phyloP scores from a whole-genome alignment of 2,888 invertebrate genomes.

The Epistrophella euchroma region DNA sequence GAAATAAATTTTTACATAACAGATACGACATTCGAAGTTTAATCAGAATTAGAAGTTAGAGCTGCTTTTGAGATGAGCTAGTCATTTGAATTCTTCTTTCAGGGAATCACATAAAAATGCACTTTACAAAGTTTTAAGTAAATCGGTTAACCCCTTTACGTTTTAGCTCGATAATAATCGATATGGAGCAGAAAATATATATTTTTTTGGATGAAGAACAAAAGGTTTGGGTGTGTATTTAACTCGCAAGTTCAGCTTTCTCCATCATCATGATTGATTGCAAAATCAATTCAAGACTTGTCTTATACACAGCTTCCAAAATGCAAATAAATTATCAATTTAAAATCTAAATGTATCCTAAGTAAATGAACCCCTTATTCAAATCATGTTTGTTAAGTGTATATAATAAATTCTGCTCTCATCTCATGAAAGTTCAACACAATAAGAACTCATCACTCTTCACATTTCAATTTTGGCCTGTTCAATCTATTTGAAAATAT shows the following conservation, averaged over 20 bases:
- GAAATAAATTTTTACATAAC: no score
- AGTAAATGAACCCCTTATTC: constrained; percentile 3
- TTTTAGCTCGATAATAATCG: no score
- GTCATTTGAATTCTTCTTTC: no score
- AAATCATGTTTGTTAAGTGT: not conserved
- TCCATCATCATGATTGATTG: not conserved
- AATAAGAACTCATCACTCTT: not conserved
- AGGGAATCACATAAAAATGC: no score
- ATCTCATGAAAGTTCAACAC: constrained; percentile 1
- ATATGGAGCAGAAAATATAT: no score
- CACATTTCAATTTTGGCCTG: not conserved
- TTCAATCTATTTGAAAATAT: not conserved
- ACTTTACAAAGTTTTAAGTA: no score
- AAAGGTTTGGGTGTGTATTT: not conserved
- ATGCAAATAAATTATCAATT: not conserved
- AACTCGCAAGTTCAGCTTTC: not conserved
- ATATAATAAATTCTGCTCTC: not conserved
- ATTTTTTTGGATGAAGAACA: no score
- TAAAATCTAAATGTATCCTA: not conserved
- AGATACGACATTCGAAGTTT: no score
- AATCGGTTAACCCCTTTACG: no score
- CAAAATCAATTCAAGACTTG: not conserved
- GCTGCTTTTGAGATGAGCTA: no score
- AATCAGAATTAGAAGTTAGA: no score
- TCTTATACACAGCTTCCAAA: not conserved